Percentiles rank a stretch among this genome's conserved stretches.
phyloP scores from a whole-genome alignment of 1,140 invertebrate genomes.

The Drosophila neocordata region DNA sequence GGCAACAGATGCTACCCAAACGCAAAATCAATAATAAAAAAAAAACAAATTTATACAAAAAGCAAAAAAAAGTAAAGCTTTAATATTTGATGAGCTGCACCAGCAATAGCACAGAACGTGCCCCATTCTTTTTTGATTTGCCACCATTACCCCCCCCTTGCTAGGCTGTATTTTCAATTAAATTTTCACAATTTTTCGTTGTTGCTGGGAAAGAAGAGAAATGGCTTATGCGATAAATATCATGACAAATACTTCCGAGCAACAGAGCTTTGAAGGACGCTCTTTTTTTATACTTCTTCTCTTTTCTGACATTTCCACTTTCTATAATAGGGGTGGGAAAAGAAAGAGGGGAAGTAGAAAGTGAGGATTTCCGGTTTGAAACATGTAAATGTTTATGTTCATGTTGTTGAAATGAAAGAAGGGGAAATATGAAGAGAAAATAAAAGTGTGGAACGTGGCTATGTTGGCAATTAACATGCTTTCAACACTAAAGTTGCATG shows the following conservation, averaged over 20 bases:
- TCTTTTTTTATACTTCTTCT: slow-evolving; percentile 13
- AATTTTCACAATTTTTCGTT: slow-evolving; percentile 77
- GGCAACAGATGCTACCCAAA: slow-evolving; percentile 50
- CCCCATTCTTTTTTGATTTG: not conserved
- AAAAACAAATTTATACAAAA: slow-evolving; percentile 14
- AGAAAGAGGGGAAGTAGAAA: not conserved
- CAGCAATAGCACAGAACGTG: not conserved
- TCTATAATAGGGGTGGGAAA: not conserved
- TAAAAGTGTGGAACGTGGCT: slow-evolving; percentile 53
- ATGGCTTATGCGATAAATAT: slow-evolving; percentile 78
- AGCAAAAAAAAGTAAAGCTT: slow-evolving; percentile 43
- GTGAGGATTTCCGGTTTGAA: slow-evolving; percentile 58
- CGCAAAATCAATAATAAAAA: slow-evolving; percentile 34
- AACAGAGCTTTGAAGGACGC: slow-evolving; percentile 31
- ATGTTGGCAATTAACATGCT: slow-evolving; percentile 76
- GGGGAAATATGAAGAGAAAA: slow-evolving; percentile 36
- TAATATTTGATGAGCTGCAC: slow-evolving; percentile 65
- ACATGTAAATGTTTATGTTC: slow-evolving; percentile 58
- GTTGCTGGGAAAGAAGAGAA: slow-evolving; percentile 44
- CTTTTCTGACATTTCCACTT: not conserved
- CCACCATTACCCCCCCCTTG: not conserved
- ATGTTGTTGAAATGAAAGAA: slow-evolving; percentile 32
- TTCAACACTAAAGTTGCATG: slow-evolving; percentile 72
- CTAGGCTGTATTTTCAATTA: slow-evolving; percentile 69
- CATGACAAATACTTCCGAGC: slow-evolving; percentile 73